These are phyloP conservation scores for Lasiurus cinereus DNA, from an alignment of 2,113 vertebrate species.

Conservation along the genomic window DNA sequence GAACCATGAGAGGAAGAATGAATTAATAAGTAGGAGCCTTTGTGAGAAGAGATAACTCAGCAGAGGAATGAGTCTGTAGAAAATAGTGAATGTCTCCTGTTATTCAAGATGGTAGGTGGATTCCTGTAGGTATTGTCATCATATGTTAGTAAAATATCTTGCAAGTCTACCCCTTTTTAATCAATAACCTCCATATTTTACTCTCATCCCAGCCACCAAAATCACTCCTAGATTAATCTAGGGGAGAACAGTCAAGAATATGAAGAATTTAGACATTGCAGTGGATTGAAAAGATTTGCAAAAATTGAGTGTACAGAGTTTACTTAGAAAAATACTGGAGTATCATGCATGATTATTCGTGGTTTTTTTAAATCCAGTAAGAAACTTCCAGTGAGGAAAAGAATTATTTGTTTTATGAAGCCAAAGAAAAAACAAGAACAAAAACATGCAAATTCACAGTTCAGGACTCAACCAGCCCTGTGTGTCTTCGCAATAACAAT, in stretches of 20 bases:
- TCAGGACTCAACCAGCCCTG: background rate
- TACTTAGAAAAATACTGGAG: background rate
- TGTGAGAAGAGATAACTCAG: background rate
- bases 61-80: background rate
- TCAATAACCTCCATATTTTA: background rate
- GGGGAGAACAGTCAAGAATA: background rate
- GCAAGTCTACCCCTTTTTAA: background rate
- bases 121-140: background rate
- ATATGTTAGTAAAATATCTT: background rate
- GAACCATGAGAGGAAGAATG: background rate
- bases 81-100: background rate
- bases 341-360: background rate
- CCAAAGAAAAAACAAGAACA: background rate
- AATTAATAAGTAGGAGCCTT: background rate
- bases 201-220: background rate
- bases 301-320: background rate
- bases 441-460: background rate
- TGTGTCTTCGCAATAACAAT: background rate
- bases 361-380: constrained; percentile 32
- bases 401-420: background rate
- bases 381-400: background rate
- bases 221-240: constrained; percentile 5
- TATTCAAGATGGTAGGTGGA: background rate
- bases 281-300: background rate
- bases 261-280: background rate